phyloP scores from a whole-genome alignment of 2,888 invertebrate genomes.

The Acanthococcus lagerstroemiae region DNA sequence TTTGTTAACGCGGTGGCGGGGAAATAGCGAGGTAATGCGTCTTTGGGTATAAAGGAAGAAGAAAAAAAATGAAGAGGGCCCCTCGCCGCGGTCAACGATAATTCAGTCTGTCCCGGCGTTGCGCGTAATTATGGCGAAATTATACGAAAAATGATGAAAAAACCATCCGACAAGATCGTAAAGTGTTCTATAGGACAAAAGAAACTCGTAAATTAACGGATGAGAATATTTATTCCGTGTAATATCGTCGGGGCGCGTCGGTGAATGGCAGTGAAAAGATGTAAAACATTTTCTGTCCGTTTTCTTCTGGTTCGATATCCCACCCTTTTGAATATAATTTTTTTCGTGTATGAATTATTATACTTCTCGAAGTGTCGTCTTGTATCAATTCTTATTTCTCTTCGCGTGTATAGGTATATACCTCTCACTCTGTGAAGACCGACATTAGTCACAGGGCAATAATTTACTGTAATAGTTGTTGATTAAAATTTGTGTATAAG shows the following conservation, averaged over 20 bases:
- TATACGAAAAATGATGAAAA: slow-evolving; percentile 29
- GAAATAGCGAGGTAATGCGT: slow-evolving; percentile 22
- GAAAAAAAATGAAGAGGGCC: background rate
- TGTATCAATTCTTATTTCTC: background rate
- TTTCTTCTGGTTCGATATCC: background rate
- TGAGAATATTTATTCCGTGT: slow-evolving; percentile 8
- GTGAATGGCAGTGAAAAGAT: slow-evolving; percentile 12
- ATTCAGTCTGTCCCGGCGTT: slow-evolving; percentile 16
- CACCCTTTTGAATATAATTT: background rate
- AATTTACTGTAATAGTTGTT: background rate
- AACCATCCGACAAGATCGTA: slow-evolving; percentile 24
- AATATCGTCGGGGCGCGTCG: background rate
- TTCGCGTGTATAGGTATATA: background rate
- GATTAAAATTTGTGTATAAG: background rate
- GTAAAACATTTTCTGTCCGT: slow-evolving; percentile 9
- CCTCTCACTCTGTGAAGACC: too few species aligned
- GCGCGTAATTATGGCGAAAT: slow-evolving; percentile 29
- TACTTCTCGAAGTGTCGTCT: background rate
- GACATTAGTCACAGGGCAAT: background rate
- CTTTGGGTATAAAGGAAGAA: background rate
- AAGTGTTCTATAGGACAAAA: slow-evolving; percentile 21
- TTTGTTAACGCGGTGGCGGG: background rate
- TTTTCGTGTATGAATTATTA: background rate
- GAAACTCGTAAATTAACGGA: slow-evolving; percentile 30
- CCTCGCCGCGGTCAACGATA: slow-evolving; percentile 16